Base-by-base conservation (phyloP, 2,797 vertebrate species). In the Epinephelus malabaricus region DNA sequence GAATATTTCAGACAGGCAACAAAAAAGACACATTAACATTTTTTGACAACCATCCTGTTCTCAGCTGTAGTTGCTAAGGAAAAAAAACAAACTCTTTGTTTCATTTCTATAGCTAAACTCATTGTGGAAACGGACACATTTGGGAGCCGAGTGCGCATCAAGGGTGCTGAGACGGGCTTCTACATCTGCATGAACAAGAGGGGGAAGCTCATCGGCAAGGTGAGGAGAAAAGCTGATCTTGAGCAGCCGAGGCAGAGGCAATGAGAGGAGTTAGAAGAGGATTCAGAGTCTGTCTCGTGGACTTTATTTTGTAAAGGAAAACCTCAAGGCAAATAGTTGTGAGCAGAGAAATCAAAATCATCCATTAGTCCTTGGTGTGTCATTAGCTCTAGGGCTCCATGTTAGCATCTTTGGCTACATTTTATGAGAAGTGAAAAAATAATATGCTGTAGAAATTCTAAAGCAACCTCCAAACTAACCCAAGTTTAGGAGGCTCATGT, bases 151-250 rank as follows among this genome's bases (percentile, higher is more conserved):
- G 97, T 98, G 54, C 95, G 97, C 60, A 98, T 98, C 92, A 97
- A 97, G 85, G 97, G 97, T 51, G 97, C 97, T 0, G 97, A 98
- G 93, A 98, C 96, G 0, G 95, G 97, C 78, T 94, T 97, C 65
- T 98, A 98, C 93, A 97, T 98, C 94, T 98, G 97, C 82, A 98
- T 98, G 97, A 98, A 96, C 95, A 97, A 95, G 91, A 92, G 81
- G 76, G 97, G 97, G 15, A 98, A 98, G 83, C 96, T 98, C 83
- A 85, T 98, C 6, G 97, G 97, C 78, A 98, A 98, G 93, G 97
- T 98, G 93, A 96, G 95, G 75, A 85, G 38, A 76, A 79, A 76
- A 50, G 7, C 15, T 58, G 19, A 50, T 23, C 55, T 64, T 2
- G 23, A 17, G 34, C 34, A 34, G 34, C 34, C 7, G 34, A 8